phyloP scores from a whole-genome alignment of 2,888 invertebrate genomes.

The Parnassius glacialis region DNA sequence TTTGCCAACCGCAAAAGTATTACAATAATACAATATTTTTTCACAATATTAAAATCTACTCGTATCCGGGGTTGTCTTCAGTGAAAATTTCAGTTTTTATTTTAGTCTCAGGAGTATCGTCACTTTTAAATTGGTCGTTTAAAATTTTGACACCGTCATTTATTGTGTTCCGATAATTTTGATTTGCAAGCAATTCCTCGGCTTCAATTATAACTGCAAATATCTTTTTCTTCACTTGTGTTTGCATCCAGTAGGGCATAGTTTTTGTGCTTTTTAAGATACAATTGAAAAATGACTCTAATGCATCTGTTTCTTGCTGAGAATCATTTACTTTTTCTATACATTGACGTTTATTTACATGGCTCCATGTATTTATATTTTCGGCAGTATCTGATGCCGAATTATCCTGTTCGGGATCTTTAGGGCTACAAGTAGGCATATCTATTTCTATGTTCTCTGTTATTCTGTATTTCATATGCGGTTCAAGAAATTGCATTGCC shows the following conservation, averaged over 20 bases:
- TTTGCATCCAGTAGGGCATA: slow-evolving; percentile 73
- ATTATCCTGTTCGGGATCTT: slow-evolving; percentile 53
- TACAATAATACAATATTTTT: too few relatives aligned
- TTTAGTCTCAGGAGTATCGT: slow-evolving; percentile 44
- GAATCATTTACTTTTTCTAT: slow-evolving; percentile 31
- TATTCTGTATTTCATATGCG: slow-evolving; percentile 72
- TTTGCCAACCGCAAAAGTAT: too few relatives aligned
- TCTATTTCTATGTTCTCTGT: slow-evolving; percentile 71
- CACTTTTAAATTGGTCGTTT: slow-evolving; percentile 31
- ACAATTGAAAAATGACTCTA: slow-evolving; percentile 68
- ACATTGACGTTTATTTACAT: slow-evolving; percentile 45
- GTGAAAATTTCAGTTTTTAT: slow-evolving; percentile 61
- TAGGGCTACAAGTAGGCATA: slow-evolving; percentile 31
- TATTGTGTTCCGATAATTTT: slow-evolving; percentile 20
- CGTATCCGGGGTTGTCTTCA: slow-evolving; percentile 44
- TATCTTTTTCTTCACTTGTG: slow-evolving; percentile 72
- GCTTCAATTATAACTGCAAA: slow-evolving; percentile 70
- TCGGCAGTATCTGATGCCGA: slow-evolving; percentile 49
- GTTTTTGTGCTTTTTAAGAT: slow-evolving; percentile 63
- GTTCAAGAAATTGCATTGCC: slow-evolving; percentile 71
- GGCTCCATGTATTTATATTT: slow-evolving; percentile 31
- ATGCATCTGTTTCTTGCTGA: slow-evolving; percentile 49
- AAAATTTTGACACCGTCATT: not conserved
- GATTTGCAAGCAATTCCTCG: slow-evolving; percentile 57
- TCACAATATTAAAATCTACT: slow-evolving; percentile 10